These are phyloP conservation scores for Phragmatobia fuliginosa DNA, from an alignment of 2,888 invertebrate species.

Conservation along the genomic window DNA sequence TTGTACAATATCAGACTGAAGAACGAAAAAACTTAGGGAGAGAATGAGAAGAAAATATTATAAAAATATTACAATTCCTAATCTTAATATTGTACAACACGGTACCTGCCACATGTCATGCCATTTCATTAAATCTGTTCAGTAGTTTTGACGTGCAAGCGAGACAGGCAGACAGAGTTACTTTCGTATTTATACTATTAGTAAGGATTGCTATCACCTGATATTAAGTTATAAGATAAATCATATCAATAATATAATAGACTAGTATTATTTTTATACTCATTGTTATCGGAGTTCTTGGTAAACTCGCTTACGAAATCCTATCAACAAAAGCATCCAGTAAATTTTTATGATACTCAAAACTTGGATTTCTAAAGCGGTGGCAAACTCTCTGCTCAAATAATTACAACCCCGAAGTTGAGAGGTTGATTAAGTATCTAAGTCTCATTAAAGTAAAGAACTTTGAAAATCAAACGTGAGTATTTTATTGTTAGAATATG, in stretches of 20 bases:
- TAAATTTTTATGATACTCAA: conserved; percentile 17
- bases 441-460: conserved; percentile 23
- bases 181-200: too few relatives aligned
- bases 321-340: conserved; percentile 13
- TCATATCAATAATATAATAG: neutral
- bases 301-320: conserved; percentile 2
- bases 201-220: too few relatives aligned
- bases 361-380: conserved; percentile 17
- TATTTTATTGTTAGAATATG: conserved; percentile 24
- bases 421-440: conserved; percentile 23
- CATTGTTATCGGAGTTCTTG: neutral
- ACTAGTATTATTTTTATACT: neutral
- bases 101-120: too few relatives aligned
- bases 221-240: neutral
- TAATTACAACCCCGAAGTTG: conserved; percentile 25
- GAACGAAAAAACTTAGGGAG: too few relatives aligned
- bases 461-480: conserved; percentile 21
- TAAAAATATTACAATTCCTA: too few relatives aligned
- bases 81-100: too few relatives aligned
- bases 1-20: too few relatives aligned
- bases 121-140: too few relatives aligned
- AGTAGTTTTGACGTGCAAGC: too few relatives aligned
- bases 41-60: too few relatives aligned
- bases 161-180: too few relatives aligned
- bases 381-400: conserved; percentile 10